These are phyloP conservation scores for Perccottus glenii DNA, from an alignment of 2,113 vertebrate genomes.

Conservation along the genomic window DNA sequence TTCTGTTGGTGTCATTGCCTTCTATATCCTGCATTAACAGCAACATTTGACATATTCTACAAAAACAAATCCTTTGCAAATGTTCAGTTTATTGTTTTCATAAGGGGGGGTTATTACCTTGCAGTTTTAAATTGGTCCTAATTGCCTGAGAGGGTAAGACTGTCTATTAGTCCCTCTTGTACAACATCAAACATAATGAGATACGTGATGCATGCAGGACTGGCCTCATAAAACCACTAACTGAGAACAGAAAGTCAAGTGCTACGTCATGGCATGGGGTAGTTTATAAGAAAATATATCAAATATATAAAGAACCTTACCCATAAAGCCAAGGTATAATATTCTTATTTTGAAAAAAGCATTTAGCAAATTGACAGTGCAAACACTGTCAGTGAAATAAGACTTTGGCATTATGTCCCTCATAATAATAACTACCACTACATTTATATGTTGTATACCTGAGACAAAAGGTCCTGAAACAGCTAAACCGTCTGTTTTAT, in stretches of 20 bases:
- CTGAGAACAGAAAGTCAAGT: conserved; percentile 23
- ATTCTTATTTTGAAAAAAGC: no score
- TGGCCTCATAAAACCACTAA: conserved; percentile 53
- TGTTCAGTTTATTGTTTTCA: conserved; percentile 9
- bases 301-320: neutral
- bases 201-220: conserved; percentile 24
- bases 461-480: no score
- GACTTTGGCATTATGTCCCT: no score
- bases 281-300: neutral
- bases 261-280: neutral
- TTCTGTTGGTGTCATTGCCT: neutral
- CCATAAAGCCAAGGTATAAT: no score
- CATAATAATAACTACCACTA: no score
- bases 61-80: conserved; percentile 20
- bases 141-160: conserved; percentile 40
- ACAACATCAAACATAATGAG: conserved; percentile 47
- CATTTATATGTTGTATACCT: no score
- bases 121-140: conserved; percentile 45
- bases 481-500: conserved; percentile 11
- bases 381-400: no score
- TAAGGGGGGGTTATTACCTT: conserved; percentile 10
- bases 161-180: conserved; percentile 48
- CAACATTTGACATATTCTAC: conserved; percentile 14
- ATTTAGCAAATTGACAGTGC: no score
- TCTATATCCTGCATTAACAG: conserved; percentile 14